These are phyloP conservation scores for Empidonax traillii DNA, from an alignment of 2,113 vertebrate genomes.

Conservation along the genomic window DNA sequence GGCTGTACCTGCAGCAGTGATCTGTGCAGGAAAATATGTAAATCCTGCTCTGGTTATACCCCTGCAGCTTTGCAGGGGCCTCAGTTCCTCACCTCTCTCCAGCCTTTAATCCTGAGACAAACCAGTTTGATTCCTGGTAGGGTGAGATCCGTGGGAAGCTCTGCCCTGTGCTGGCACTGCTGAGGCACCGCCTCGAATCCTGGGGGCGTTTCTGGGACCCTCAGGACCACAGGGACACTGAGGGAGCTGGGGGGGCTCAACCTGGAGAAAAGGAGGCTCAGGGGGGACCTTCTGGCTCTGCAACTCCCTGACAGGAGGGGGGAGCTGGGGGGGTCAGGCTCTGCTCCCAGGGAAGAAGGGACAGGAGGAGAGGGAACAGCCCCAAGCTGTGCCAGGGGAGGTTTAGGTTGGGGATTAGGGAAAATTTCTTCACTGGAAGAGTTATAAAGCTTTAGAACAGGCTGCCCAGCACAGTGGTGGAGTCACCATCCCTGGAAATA, in stretches of 20 bases:
- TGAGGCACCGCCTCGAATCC: background rate
- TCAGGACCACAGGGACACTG: background rate
- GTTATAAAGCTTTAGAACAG: background rate
- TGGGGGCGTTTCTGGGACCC: background rate
- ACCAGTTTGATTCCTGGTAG: background rate
- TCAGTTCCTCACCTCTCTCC: background rate
- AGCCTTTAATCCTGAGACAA: background rate
- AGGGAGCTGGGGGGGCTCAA: background rate
- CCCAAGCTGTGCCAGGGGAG: accelerated
- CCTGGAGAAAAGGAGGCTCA: background rate
- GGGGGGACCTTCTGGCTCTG: background rate
- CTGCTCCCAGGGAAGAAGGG: background rate
- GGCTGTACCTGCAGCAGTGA: background rate
- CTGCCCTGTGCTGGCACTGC: background rate
- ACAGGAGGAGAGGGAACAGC: background rate
- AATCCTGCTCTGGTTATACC: background rate
- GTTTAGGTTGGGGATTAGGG: accelerated
- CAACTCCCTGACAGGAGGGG: background rate
- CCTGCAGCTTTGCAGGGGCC: background rate
- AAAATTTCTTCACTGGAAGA: background rate
- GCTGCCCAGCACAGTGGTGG: accelerated
- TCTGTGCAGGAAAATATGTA: background rate
- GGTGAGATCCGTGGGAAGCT: background rate
- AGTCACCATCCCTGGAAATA: background rate
- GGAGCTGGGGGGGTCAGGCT: accelerated